Conservation (phyloP, 2,888 invertebrate species). For the Itoplectis maculator region DNA sequence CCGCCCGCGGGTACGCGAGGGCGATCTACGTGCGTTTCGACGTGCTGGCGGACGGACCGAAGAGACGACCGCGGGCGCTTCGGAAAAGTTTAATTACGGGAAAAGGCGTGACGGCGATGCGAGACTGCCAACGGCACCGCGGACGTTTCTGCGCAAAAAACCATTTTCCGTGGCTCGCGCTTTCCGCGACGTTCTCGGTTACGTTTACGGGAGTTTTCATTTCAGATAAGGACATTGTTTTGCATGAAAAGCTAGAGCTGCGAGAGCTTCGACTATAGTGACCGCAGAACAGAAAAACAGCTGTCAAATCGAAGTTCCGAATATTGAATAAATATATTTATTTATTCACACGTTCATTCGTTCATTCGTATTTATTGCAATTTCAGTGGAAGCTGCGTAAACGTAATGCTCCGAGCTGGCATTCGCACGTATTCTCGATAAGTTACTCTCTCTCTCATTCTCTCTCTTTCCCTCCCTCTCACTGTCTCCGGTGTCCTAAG, state of each 20-base stretch:
- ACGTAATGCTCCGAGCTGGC: not conserved
- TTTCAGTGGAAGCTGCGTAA: not conserved
- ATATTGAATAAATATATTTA: no score
- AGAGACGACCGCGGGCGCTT: slow-evolving; percentile 63
- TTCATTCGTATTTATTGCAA: no score
- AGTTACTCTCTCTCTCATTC: slow-evolving; percentile 43
- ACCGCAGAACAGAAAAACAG: no score
- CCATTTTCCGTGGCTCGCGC: not conserved
- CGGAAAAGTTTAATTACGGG: slow-evolving; percentile 80
- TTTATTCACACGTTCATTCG: no score
- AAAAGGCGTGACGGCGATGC: slow-evolving; percentile 75
- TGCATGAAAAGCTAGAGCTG: no score
- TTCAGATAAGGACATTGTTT: no score
- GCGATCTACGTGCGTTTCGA: slow-evolving; percentile 67
- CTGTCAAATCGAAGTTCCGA: not conserved
- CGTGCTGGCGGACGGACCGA: slow-evolving; percentile 63
- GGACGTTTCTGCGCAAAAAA: slow-evolving; percentile 17
- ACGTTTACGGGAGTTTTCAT: no score
- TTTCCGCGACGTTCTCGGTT: no score
- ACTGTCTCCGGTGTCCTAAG: slow-evolving; percentile 18
- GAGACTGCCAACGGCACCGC: slow-evolving; percentile 70
- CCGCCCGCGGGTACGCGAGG: slow-evolving; percentile 67
- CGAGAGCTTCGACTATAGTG: no score
- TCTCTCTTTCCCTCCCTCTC: slow-evolving; percentile 36
- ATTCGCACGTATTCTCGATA: slow-evolving; percentile 57